Evolutionary conservation across 2,113 vertebrate species (phyloP).

Genomic region (Panthera leo): DNA sequence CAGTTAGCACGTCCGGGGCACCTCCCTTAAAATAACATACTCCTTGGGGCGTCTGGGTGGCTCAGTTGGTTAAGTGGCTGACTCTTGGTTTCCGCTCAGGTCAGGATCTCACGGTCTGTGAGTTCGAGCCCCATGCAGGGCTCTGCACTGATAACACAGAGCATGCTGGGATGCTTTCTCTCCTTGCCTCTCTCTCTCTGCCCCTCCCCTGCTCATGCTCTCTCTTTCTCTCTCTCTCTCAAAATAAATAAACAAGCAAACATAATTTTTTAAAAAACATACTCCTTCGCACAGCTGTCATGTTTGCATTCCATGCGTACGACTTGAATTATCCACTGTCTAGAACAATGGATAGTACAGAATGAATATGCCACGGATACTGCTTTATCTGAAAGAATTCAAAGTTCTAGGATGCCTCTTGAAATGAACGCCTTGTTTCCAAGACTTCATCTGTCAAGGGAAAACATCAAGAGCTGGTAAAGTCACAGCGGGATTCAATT

Average conservation of each 20-base stretch:
- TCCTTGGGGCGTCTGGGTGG: neutral
- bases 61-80: no score
- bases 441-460: neutral
- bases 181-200: no score
- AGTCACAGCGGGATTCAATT: conserved; percentile 6
- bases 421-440: neutral
- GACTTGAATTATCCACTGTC: neutral
- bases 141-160: no score
- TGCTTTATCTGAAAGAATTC: neutral
- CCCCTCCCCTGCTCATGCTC: no score
- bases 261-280: neutral
- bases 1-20: neutral
- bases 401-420: conserved; percentile 11
- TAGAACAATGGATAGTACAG: neutral
- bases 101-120: no score
- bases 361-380: neutral
- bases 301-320: neutral
- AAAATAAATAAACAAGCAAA: no score
- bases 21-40: neutral
- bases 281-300: neutral
- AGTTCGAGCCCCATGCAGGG: no score
- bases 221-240: no score
- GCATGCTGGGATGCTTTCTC: no score
- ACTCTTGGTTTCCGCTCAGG: no score
- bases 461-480: neutral